phyloP scores from a whole-genome alignment of 2,888 invertebrate genomes.

The Agrochola lota region DNA sequence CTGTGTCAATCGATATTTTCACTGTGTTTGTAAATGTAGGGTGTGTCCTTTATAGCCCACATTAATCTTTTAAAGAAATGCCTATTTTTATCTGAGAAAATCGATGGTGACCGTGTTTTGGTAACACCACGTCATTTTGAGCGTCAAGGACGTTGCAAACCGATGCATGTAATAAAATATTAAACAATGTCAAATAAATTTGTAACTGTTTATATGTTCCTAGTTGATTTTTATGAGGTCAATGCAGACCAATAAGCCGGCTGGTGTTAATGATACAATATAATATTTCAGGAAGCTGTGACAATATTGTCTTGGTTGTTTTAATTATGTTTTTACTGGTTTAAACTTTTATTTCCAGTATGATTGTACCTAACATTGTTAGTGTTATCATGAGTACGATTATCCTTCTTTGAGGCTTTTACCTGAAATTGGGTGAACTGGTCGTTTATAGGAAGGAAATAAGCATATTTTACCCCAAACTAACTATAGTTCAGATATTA shows the following conservation, averaged over 20 bases:
- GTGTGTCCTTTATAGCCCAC: background rate
- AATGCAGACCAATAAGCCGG: constrained; percentile 50
- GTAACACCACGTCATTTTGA: constrained; percentile 20
- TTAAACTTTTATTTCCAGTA: constrained; percentile 6
- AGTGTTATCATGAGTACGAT: background rate
- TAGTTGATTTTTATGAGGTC: constrained; percentile 53
- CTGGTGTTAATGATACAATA: constrained; percentile 35
- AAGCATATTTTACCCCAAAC: background rate
- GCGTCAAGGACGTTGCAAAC: constrained; percentile 20
- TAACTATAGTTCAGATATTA: background rate
- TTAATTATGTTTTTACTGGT: background rate
- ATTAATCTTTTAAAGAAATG: constrained; percentile 28
- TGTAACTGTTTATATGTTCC: constrained; percentile 30
- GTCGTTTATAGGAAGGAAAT: background rate
- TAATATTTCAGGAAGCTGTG: constrained; percentile 18
- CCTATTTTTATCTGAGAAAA: constrained; percentile 44
- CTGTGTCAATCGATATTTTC: background rate
- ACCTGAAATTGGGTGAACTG: background rate
- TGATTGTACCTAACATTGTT: background rate
- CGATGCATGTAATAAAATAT: constrained; percentile 37
- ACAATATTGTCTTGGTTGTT: background rate
- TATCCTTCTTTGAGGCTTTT: background rate
- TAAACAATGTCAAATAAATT: constrained; percentile 64
- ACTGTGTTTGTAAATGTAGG: background rate
- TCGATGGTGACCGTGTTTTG: constrained; percentile 34